Conservation (phyloP, 2,797 vertebrate genomes). For the Chrysolophus pictus region DNA sequence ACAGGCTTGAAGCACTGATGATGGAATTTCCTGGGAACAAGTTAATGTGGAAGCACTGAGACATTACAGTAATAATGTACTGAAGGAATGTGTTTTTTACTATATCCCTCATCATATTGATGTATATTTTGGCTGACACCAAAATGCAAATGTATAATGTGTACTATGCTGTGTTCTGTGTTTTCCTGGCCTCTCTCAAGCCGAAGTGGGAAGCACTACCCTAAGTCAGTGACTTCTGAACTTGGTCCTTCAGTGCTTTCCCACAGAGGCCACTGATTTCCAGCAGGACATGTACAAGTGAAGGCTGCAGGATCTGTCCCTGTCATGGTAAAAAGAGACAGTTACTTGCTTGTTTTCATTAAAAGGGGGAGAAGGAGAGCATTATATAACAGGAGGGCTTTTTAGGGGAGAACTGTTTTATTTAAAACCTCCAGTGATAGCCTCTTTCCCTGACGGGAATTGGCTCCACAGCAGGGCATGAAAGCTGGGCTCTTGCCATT, state of each 20-base stretch:
- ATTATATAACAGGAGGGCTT: slow-evolving; percentile 39
- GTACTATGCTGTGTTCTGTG: background rate
- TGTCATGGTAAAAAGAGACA: slow-evolving; percentile 36
- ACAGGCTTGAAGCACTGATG: slow-evolving; percentile 40
- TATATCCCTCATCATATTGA: background rate
- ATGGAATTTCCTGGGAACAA: slow-evolving; percentile 69
- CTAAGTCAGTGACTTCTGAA: background rate
- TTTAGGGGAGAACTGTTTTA: background rate
- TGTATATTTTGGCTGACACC: slow-evolving; percentile 52
- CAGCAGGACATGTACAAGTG: background rate
- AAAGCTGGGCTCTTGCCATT: slow-evolving; percentile 63
- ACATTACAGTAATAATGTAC: slow-evolving; percentile 17
- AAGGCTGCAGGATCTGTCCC: background rate
- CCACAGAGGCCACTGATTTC: slow-evolving; percentile 13
- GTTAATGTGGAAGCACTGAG: slow-evolving; percentile 38
- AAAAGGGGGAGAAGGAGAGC: slow-evolving; percentile 43
- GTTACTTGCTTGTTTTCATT: slow-evolving; percentile 47
- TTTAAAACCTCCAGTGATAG: slow-evolving; percentile 56
- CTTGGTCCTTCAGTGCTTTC: background rate
- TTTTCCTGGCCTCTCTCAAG: slow-evolving; percentile 22
- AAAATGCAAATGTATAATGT: slow-evolving; percentile 1
- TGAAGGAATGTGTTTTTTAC: slow-evolving; percentile 41
- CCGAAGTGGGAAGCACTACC: background rate
- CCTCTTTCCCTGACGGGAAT: slow-evolving; percentile 25
- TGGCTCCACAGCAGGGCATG: slow-evolving; percentile 14